Percentiles rank a stretch among this genome's conserved stretches.
Conservation (phyloP, 1,140 invertebrate species). For the Acromyrmex charruanus region DNA sequence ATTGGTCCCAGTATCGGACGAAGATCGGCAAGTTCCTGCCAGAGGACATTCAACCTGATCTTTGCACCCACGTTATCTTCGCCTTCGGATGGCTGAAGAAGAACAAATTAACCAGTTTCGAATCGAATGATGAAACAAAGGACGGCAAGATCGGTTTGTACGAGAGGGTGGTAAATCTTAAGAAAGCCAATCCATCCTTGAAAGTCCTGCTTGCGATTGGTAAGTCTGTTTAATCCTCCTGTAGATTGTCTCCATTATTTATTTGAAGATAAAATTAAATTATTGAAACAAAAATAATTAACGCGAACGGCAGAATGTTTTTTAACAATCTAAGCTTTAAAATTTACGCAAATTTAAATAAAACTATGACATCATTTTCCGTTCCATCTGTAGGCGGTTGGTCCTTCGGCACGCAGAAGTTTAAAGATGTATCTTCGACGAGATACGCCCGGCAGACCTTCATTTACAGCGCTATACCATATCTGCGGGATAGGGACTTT, state of each 20-base stretch:
- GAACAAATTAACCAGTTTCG: slow-evolving; percentile 96
- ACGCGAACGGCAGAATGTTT: not conserved
- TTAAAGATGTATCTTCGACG: slow-evolving; percentile 96
- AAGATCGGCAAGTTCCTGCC: slow-evolving; percentile 97
- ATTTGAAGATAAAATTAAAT: not conserved
- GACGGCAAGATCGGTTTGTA: slow-evolving; percentile 96
- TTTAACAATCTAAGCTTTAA: slow-evolving; percentile 2
- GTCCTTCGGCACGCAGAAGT: slow-evolving; percentile 98
- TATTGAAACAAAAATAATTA: not conserved
- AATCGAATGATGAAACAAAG: slow-evolving; percentile 97
- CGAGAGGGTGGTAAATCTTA: slow-evolving; percentile 93
- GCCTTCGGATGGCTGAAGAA: slow-evolving; percentile 99
- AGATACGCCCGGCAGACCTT: slow-evolving; percentile 96
- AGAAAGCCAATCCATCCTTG: slow-evolving; percentile 95
- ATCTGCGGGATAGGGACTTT: slow-evolving; percentile 94
- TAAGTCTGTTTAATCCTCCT: slow-evolving; percentile 84
- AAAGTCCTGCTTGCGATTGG: slow-evolving; percentile 96
- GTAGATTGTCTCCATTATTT: not conserved
- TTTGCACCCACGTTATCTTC: slow-evolving; percentile 98
- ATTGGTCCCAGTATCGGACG: slow-evolving; percentile 98
- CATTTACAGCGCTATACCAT: slow-evolving; percentile 97
- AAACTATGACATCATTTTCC: not conserved
- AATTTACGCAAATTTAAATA: slow-evolving; percentile 1
- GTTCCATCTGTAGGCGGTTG: slow-evolving; percentile 91
- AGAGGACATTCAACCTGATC: slow-evolving; percentile 97